Conservation (phyloP, 2,113 vertebrate genomes). For the Notothenia coriiceps region DNA sequence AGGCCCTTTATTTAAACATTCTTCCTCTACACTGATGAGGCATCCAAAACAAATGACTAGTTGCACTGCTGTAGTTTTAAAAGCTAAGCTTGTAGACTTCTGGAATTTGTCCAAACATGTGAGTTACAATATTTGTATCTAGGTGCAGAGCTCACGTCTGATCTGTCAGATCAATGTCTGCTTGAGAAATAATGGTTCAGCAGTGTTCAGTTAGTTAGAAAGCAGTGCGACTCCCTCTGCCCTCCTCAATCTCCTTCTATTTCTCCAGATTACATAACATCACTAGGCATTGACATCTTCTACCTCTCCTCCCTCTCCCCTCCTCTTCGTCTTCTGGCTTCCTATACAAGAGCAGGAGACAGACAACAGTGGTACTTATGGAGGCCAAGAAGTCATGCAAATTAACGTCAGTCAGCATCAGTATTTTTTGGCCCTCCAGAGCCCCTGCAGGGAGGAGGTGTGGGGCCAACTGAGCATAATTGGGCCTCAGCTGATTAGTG, state of each 20-base stretch:
- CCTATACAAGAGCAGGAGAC: conserved; percentile 65
- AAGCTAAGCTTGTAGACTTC: not conserved
- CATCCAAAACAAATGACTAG: not conserved
- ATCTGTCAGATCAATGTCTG: conserved; percentile 42
- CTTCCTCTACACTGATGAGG: not conserved
- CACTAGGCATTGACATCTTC: conserved; percentile 55
- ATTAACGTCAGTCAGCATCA: conserved; percentile 87
- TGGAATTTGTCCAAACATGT: not conserved
- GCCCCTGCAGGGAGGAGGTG: conserved; percentile 72
- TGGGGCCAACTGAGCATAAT: conserved; percentile 80
- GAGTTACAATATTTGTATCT: conserved; percentile 2
- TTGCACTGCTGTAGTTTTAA: not conserved
- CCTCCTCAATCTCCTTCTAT: conserved; percentile 37
- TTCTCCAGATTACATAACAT: conserved; percentile 72
- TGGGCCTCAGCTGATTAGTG: conserved; percentile 80
- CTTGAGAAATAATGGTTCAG: conserved; percentile 24
- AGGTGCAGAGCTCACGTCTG: conserved; percentile 4
- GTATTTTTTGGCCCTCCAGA: conserved; percentile 79
- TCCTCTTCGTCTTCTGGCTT: conserved; percentile 29
- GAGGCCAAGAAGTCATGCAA: conserved; percentile 86
- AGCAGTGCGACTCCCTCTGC: conserved; percentile 39
- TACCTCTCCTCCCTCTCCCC: conserved; percentile 19
- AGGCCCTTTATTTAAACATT: not conserved
- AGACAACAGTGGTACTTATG: conserved; percentile 81
- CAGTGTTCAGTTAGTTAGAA: conserved; percentile 49